Conservation (phyloP, 2,888 invertebrate species). For the Aphidoletes aphidimyza region DNA sequence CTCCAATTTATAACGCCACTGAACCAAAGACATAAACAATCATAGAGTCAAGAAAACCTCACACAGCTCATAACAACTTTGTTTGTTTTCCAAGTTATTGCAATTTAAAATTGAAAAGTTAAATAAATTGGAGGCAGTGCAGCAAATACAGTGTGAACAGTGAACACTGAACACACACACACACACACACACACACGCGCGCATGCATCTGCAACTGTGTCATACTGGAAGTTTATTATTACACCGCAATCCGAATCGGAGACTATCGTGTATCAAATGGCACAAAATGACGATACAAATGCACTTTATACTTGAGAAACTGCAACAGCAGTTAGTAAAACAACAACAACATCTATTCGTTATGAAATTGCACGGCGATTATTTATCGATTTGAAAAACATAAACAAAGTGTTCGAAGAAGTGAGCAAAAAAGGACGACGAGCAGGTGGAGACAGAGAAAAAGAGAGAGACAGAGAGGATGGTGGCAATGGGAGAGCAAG, state of each 20-base stretch:
- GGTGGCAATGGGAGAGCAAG: background rate
- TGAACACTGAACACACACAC: too few relatives aligned
- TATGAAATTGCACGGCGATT: slow-evolving; percentile 30
- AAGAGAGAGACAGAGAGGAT: background rate
- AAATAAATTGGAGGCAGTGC: slow-evolving; percentile 28
- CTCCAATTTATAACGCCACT: background rate
- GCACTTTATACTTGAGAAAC: background rate
- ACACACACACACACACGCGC: too few relatives aligned
- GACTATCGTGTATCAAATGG: slow-evolving; percentile 22
- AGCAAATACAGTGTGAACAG: background rate
- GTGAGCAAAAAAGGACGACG: background rate
- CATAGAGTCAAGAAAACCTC: background rate
- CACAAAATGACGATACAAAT: background rate
- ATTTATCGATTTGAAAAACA: slow-evolving; percentile 43
- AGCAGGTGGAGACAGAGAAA: background rate
- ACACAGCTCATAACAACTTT: slow-evolving; percentile 33
- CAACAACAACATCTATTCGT: background rate
- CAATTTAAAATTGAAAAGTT: slow-evolving; percentile 51
- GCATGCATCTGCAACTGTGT: slow-evolving; percentile 18
- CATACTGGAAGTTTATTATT: slow-evolving; percentile 25
- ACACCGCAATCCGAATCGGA: slow-evolving; percentile 14
- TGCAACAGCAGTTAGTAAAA: background rate
- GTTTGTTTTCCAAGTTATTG: slow-evolving; percentile 41
- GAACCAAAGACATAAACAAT: background rate
- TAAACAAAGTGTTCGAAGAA: slow-evolving; percentile 25